Base-by-base conservation (phyloP, 2,888 invertebrate genomes). In the Bombyx huttoni region DNA sequence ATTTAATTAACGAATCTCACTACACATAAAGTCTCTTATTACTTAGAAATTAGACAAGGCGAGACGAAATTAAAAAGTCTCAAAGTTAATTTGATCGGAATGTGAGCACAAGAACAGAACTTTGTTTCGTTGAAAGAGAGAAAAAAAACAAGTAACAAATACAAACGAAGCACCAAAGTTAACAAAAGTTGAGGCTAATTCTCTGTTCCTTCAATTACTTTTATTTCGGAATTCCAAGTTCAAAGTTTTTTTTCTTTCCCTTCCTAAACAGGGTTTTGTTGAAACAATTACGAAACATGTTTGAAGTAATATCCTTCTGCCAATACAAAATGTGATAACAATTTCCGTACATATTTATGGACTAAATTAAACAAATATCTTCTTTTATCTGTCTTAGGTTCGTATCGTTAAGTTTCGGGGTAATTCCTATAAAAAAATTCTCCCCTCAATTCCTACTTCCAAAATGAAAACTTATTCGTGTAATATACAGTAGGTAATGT, bases 111-210 rank as follows among this genome's bases (percentile, higher is more conserved):
- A 45, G 34, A 48, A 48, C 52, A 48, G 34, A 49, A 51, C 35
- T 47, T 46, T 34, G 45, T 13, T 47, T 35, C 34, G 47, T 13
- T 40, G 40, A 40, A 40, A 12, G 40, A 40, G 12, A 40, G 12
- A 24, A 48, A 34, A 48, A 54, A 40, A 53, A 51, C 51, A 54
- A 54, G 51, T 51, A 52, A 54, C 50, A 52, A 54, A 52, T 52
- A 54, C 54, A 54, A 54, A 55, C 49, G 49, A 51, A 55, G 49
- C 46, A 45, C 34, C 49, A 48, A 53, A 51, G 51, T 53, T 34
- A 53, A 49, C 47, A 52, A 49, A 55, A 52, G 46, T 51, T 46
- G 46, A 55, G 48, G 48, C 49, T 45, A 51, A 52, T 55, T 52
- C 51, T 46, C 51, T 46, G 46, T 53, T 50, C 53, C 48, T 53